Evolutionary conservation across 2,888 invertebrate species (phyloP), one percentile per base, ranked within the genome.

Genomic region (Aquatica leii): DNA sequence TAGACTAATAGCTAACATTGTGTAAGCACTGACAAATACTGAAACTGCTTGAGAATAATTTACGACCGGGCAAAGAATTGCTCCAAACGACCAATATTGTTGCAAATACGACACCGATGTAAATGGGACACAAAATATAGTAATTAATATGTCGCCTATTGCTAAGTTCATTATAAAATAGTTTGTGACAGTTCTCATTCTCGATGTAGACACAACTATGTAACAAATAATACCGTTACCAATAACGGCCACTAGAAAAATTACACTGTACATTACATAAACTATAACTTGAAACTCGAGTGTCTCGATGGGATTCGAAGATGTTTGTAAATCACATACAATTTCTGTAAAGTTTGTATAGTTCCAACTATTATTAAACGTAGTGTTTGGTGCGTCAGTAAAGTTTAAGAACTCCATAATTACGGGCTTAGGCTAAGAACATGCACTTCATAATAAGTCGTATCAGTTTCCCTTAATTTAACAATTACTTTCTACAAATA

Each of bases 111-210:
- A 88, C 20, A 95, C 88, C 75, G 94, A 95, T 1, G 94, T 92
- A 76, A 95, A 95, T 1, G 96, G 96, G 67, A 97, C 91, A 81
- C 97, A 96, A 74, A 97, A 90, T 20, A 94, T 77, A 0, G 95
- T 92, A 90, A 96, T 94, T 59, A 96, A 82, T 62, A 97, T 90
- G 78, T 97, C 97, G 37, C 96, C 94, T 40, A 95, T 85, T 0
- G 96, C 95, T 69, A 97, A 83, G 80, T 93, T 94, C 77, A 93
- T 91, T 76, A 97, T 94, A 80, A 96, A 95, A 81, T 88, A 94
- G 81, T 97, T 97, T 43, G 96, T 96, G 2, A 96, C 94, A 0
- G 95, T 95, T 73, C 92, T 87, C 95, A 96, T 95, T 34, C 93
- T 86, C 0, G 93, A 90, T 11, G 91, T 91, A 1, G 90, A 88